These are phyloP conservation scores for Colistium nudipinnis DNA, from an alignment of 2,113 vertebrate genomes.

Conservation along the genomic window DNA sequence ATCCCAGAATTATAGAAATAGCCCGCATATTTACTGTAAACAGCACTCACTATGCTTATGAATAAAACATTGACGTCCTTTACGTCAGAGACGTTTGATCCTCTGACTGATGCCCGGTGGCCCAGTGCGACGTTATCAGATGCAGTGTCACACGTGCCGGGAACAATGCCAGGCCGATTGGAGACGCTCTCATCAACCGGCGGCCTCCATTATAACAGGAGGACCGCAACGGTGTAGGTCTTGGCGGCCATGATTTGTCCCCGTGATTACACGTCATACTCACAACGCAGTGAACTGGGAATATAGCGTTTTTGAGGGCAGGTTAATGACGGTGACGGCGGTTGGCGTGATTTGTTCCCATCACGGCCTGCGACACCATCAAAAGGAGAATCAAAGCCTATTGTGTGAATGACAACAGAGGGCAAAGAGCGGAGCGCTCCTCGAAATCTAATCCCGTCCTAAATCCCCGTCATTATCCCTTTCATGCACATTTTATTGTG, in stretches of 20 bases:
- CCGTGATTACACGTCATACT: conserved; percentile 30
- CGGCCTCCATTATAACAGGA: conserved; percentile 12
- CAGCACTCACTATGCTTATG: conserved; percentile 42
- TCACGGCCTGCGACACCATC: conserved; percentile 24
- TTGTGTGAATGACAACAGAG: conserved; percentile 44
- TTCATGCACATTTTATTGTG: conserved; percentile 20
- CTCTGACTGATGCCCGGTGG: conserved; percentile 42
- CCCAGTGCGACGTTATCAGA: conserved; percentile 46
- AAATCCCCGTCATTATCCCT: conserved; percentile 42
- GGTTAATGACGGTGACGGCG: conserved; percentile 31
- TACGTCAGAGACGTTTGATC: conserved; percentile 36
- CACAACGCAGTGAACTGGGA: conserved; percentile 8
- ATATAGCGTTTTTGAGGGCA: background rate
- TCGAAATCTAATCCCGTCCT: conserved; percentile 17
- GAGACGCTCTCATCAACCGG: conserved; percentile 48
- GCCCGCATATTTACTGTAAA: conserved; percentile 24
- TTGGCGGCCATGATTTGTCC: conserved; percentile 33
- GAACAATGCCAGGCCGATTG: conserved; percentile 68
- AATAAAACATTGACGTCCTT: conserved; percentile 67
- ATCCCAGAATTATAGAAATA: conserved; percentile 44
- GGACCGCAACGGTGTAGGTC: conserved; percentile 10
- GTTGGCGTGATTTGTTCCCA: conserved; percentile 47
- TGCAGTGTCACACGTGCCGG: conserved; percentile 57
- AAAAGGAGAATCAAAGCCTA: conserved; percentile 45
- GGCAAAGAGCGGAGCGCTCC: conserved; percentile 9